Percentiles rank a stretch among this genome's conserved stretches.
Conservation (phyloP, 1,140 invertebrate species). For the Pseudomyrmex dendroicus region DNA sequence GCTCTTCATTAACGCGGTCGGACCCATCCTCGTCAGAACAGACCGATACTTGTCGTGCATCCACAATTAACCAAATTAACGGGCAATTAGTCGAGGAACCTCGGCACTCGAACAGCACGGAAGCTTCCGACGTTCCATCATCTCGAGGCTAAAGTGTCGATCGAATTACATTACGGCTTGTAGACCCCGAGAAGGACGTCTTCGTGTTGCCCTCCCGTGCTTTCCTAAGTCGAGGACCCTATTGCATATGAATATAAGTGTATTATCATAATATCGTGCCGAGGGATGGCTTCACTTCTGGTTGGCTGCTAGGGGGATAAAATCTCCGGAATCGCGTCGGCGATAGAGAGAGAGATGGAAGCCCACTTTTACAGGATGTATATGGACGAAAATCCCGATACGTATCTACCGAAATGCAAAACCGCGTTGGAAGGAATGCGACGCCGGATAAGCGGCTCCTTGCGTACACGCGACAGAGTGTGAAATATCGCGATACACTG, state of each 20-base stretch:
- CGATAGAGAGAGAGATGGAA: conserved; percentile 20
- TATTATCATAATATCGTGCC: conserved; percentile 81
- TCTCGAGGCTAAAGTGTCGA: conserved; percentile 75
- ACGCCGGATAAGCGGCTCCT: conserved; percentile 12
- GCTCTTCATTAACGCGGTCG: conserved; percentile 33
- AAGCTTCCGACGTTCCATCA: conserved; percentile 74
- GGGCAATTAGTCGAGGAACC: conserved; percentile 69
- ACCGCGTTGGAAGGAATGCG: conserved; percentile 41
- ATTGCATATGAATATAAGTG: conserved; percentile 82
- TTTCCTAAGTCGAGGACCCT: conserved; percentile 71
- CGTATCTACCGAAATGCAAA: conserved; percentile 58
- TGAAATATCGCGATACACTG: conserved; percentile 38
- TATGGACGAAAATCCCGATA: conserved; percentile 69
- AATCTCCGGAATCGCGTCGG: conserved; percentile 55
- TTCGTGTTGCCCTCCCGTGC: conserved; percentile 60
- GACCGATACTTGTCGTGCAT: conserved; percentile 40
- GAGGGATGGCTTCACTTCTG: conserved; percentile 71
- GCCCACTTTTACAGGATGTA: conserved; percentile 66
- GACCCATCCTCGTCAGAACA: conserved; percentile 33
- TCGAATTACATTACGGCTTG: conserved; percentile 76
- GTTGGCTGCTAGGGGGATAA: conserved; percentile 66
- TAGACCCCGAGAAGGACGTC: conserved; percentile 59
- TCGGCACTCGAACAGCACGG: conserved; percentile 58
- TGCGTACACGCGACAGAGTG: conserved; percentile 16
- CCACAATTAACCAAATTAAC: conserved; percentile 75